These are phyloP conservation scores for Pseudomugil gertrudae DNA, from an alignment of 2,797 vertebrate genomes.

Conservation along the genomic window DNA sequence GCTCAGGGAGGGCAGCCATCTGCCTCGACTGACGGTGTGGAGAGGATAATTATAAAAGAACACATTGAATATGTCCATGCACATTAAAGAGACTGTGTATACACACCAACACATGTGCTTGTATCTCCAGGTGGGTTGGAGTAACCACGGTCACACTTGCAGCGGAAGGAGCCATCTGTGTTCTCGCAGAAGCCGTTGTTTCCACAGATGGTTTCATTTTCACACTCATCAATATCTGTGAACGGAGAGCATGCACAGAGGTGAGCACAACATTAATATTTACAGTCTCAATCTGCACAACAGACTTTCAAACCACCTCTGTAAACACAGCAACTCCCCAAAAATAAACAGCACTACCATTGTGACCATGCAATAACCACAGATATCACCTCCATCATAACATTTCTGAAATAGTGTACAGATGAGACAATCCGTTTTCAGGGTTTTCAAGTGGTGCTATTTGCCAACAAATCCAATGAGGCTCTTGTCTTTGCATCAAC, in stretches of 20 bases:
- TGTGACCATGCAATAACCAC: constrained; percentile 50
- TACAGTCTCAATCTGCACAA: constrained; percentile 35
- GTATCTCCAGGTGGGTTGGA: constrained; percentile 66
- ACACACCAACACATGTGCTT: constrained; percentile 78
- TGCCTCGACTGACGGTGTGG: no score
- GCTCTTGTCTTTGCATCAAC: constrained; percentile 8
- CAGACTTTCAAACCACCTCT: constrained; percentile 19
- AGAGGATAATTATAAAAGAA: not conserved
- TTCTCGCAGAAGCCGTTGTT: constrained; percentile 81
- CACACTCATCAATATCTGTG: constrained; percentile 79
- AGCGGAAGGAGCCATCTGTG: constrained; percentile 79
- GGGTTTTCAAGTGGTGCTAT: constrained; percentile 51
- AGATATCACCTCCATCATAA: constrained; percentile 60
- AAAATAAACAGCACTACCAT: constrained; percentile 57
- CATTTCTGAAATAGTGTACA: constrained; percentile 40
- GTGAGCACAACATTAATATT: constrained; percentile 53
- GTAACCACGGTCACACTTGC: constrained; percentile 80
- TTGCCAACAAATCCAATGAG: constrained; percentile 28
- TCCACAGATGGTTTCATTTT: constrained; percentile 80
- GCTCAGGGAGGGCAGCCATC: no score
- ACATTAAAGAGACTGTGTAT: constrained; percentile 4
- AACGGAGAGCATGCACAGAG: constrained; percentile 21
- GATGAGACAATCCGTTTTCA: constrained; percentile 39
- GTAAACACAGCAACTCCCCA: constrained; percentile 42
- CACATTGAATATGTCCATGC: not conserved